These are phyloP conservation scores for Eublepharis macularius DNA, from an alignment of 2,113 vertebrate species.

Conservation along the genomic window DNA sequence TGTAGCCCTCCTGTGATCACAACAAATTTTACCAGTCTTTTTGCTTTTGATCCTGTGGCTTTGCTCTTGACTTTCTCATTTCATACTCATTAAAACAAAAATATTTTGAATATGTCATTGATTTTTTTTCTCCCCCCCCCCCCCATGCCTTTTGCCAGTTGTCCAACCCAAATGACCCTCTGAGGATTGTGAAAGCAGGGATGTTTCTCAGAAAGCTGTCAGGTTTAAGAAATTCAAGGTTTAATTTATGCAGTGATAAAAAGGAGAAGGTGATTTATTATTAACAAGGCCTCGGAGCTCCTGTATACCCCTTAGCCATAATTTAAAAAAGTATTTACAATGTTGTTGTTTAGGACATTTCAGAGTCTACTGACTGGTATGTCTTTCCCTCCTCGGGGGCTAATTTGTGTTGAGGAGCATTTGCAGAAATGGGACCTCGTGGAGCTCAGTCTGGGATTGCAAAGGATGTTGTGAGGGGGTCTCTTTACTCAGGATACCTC, in stretches of 20 bases:
- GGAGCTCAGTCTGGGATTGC: not conserved
- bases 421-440: not conserved
- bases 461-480: too few relatives aligned
- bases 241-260: not conserved
- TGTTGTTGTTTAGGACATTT: not conserved
- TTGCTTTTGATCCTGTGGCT: not conserved
- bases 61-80: not conserved
- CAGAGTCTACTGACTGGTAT: not conserved
- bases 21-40: rapidly evolving
- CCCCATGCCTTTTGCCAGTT: not conserved
- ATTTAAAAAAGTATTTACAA: not conserved
- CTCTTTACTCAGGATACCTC: too few relatives aligned
- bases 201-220: not conserved
- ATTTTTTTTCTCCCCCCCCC: not conserved
- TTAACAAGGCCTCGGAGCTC: slow-evolving; percentile 4
- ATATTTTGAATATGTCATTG: slow-evolving; percentile 19
- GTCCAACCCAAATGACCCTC: not conserved
- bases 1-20: not conserved
- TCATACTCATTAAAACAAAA: slow-evolving; percentile 13
- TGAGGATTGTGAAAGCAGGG: not conserved
- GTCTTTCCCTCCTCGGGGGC: not conserved
- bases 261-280: not conserved
- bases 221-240: not conserved
- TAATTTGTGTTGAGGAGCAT: not conserved
- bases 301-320: not conserved